A percentile compares a stretch with the other conserved stretches of the same genome.
Evolutionary conservation across 1,140 invertebrate species (phyloP).

Genomic region (Holotrichia oblita): DNA sequence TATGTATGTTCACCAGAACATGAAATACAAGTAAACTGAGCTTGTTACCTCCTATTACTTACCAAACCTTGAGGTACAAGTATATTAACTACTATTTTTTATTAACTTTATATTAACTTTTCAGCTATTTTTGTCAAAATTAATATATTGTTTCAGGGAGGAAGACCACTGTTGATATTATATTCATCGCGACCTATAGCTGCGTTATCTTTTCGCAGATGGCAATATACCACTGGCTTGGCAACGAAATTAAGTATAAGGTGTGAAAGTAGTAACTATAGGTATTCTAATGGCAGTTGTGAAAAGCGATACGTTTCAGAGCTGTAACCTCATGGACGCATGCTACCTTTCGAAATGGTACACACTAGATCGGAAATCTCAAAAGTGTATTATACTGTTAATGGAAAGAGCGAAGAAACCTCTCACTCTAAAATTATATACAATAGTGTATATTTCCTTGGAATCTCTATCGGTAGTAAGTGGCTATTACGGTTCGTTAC

Average conservation of each 20-base stretch:
- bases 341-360: neutral
- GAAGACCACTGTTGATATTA: too few relatives aligned
- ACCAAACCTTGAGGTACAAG: too few relatives aligned
- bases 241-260: constrained; percentile 17
- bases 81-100: too few relatives aligned
- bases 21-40: too few relatives aligned
- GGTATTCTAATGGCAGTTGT: neutral
- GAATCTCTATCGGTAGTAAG: neutral
- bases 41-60: too few relatives aligned
- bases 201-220: neutral
- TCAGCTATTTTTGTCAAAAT: neutral
- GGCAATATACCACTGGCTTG: neutral
- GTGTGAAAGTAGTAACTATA: neutral
- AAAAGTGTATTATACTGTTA: neutral
- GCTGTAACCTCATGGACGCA: neutral
- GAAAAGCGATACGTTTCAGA: neutral
- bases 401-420: constrained; percentile 25
- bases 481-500: neutral
- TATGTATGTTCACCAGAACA: too few relatives aligned
- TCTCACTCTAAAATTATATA: neutral
- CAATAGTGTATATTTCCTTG: neutral
- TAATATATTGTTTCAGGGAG: neutral
- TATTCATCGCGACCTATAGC: neutral
- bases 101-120: too few relatives aligned
- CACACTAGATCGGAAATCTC: neutral